Conservation (phyloP, 2,888 invertebrate species). For the Heliconius erato region DNA sequence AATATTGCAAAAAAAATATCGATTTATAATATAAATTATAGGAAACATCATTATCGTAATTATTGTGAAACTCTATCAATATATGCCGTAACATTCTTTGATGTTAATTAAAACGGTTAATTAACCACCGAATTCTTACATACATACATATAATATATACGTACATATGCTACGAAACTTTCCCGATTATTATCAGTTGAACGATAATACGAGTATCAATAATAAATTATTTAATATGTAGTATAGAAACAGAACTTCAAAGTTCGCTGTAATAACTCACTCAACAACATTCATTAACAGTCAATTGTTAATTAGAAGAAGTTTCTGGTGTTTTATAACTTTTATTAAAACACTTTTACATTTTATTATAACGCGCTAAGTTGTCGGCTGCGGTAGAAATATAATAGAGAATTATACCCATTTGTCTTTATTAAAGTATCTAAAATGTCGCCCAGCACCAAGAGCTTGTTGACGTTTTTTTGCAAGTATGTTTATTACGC, state of each 20-base stretch:
- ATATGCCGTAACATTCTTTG: not conserved
- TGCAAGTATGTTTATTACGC: constrained; percentile 75
- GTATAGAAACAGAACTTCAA: constrained; percentile 38
- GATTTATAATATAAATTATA: not conserved
- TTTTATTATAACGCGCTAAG: not conserved
- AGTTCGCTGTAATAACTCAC: constrained; percentile 41
- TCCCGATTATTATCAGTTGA: constrained; percentile 36
- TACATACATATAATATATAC: not conserved
- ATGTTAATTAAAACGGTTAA: constrained; percentile 15
- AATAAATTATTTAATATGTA: constrained; percentile 38
- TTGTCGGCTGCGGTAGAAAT: constrained; percentile 4
- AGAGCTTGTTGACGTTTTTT: constrained; percentile 64
- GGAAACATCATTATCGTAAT: not conserved
- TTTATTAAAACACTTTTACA: constrained; percentile 22
- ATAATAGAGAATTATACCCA: constrained; percentile 25
- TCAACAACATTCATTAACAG: constrained; percentile 28
- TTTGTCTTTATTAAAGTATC: constrained; percentile 21
- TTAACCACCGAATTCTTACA: constrained; percentile 1
- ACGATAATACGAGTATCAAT: constrained; percentile 34
- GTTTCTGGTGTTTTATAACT: constrained; percentile 5
- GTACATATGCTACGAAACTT: constrained; percentile 23
- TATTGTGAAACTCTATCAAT: not conserved
- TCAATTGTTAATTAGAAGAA: constrained; percentile 34
- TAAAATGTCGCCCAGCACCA: constrained; percentile 67
- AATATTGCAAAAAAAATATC: not conserved